Percentiles rank a stretch among this genome's conserved stretches.
phyloP scores from a whole-genome alignment of 2,888 invertebrate genomes.

The Phytoseiulus persimilis region DNA sequence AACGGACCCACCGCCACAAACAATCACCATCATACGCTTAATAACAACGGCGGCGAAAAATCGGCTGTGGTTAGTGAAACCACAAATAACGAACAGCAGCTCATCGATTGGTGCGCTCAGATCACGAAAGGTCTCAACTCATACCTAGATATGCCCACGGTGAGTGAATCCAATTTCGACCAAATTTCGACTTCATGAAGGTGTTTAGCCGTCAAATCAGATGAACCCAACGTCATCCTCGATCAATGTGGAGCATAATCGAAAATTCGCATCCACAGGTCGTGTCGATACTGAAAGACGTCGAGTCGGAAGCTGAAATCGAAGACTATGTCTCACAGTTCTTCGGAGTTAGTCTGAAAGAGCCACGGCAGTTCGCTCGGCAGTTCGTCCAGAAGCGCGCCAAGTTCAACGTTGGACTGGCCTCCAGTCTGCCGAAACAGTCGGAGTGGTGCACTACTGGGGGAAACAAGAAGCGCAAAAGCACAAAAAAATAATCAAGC shows the following conservation, averaged over 20 bases:
- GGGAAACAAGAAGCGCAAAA: neutral
- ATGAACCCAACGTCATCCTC: too few relatives aligned
- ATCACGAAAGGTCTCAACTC: slow-evolving; percentile 25
- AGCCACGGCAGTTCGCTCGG: slow-evolving; percentile 24
- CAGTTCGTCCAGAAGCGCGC: slow-evolving; percentile 37
- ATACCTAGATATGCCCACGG: slow-evolving; percentile 31
- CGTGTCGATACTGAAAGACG: slow-evolving; percentile 33
- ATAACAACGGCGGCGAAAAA: neutral
- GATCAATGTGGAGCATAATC: neutral
- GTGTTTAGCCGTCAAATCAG: too few relatives aligned
- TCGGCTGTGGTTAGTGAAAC: neutral
- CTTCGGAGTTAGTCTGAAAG: slow-evolving; percentile 7
- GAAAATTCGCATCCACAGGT: neutral
- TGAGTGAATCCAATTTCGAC: neutral
- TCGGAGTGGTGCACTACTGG: slow-evolving; percentile 21
- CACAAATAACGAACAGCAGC: slow-evolving; percentile 18
- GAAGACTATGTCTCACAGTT: slow-evolving; percentile 38
- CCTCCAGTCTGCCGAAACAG: slow-evolving; percentile 11
- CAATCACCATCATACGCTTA: neutral
- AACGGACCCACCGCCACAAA: neutral
- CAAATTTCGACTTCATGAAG: too few relatives aligned
- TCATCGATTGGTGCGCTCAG: slow-evolving; percentile 31
- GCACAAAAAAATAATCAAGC: neutral
- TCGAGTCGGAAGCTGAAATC: slow-evolving; percentile 33
- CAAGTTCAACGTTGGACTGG: neutral